phyloP scores from a whole-genome alignment of 2,888 invertebrate species.

The Aphrophora alni region DNA sequence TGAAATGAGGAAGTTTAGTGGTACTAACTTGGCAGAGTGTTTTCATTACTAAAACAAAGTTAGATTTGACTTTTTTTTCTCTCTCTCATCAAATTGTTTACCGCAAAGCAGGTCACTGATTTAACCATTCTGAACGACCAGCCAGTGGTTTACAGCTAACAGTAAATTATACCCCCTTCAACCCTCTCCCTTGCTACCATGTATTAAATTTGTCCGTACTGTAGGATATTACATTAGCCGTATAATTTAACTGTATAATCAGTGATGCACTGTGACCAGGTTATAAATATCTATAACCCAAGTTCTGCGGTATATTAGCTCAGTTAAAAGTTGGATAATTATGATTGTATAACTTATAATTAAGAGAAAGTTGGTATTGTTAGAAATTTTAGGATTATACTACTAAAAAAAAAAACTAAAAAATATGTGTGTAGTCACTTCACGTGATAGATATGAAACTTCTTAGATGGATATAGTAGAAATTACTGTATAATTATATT shows the following conservation, averaged over 20 bases:
- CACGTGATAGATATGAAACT: too few species aligned
- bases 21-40: background rate
- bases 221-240: background rate
- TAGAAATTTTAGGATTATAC: too few species aligned
- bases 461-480: too few species aligned
- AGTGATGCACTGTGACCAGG: background rate
- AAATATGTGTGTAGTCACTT: too few species aligned
- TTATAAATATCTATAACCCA: background rate
- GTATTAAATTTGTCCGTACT: constrained; percentile 9
- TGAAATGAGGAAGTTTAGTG: too few species aligned
- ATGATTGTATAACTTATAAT: too few species aligned
- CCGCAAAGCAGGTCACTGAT: background rate
- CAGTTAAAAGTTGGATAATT: too few species aligned
- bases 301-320: too few species aligned
- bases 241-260: constrained; percentile 9
- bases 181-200: background rate
- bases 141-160: constrained; percentile 9
- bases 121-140: background rate
- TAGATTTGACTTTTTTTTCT: background rate
- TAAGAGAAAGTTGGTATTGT: too few species aligned
- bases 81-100: background rate
- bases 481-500: too few species aligned
- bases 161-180: background rate
- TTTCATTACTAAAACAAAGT: background rate
- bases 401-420: too few species aligned